Evolutionary conservation across 2,113 vertebrate species (phyloP), one percentile per base, ranked within the genome.

Genomic region (Haliaeetus leucogaster): DNA sequence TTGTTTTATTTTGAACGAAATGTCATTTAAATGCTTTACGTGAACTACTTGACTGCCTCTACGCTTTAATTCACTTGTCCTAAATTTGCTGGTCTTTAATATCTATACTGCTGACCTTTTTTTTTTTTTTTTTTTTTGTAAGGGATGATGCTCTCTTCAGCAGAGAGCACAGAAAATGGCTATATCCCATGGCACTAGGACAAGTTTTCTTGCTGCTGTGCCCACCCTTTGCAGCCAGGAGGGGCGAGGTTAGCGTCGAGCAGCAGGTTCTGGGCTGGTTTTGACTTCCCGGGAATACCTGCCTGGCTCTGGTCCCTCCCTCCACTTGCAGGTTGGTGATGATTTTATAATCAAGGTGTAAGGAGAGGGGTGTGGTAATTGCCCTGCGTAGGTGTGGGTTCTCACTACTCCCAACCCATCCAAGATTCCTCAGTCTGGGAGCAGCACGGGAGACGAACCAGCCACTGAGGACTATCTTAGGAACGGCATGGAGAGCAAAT

Each of bases 321-420:
- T 91, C 29, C 9, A 5, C 59, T 53, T 80, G 25, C n/a, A 79
- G 68, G 38, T 56, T 45, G 81, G 30, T 82, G 91, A 40, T 92
- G 83, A 91, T 89, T 95, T 94, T 97, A 91, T 96, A 97, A 98
- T 97, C 81, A 91, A 82, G 89, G 83, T 3, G 5, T 90, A 90
- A 73, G 42, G 78, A 76, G 76, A 91, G 87, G 96, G 97, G 97
- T 97, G 97, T 95, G 97, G 97, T 94, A 95, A 96, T 96, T 95
- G 79, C 73, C 77, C 58, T 89, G 95, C 55, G 96, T 97, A 77
- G 97, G 97, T 95, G 96, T 93, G 85, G 79, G 79, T 90, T 93
- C 93, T 94, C 92, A 47, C 95, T 92, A 78, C 72, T 94, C 68
- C 91, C 76, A 79, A 4, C 95, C 38, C 66, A 58, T 90, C 71